A percentile compares a stretch with the other conserved stretches of the same genome.
These are phyloP conservation scores for Aplidium turbinatum DNA, from an alignment of 23 tunicate species.

Conservation along the genomic window DNA sequence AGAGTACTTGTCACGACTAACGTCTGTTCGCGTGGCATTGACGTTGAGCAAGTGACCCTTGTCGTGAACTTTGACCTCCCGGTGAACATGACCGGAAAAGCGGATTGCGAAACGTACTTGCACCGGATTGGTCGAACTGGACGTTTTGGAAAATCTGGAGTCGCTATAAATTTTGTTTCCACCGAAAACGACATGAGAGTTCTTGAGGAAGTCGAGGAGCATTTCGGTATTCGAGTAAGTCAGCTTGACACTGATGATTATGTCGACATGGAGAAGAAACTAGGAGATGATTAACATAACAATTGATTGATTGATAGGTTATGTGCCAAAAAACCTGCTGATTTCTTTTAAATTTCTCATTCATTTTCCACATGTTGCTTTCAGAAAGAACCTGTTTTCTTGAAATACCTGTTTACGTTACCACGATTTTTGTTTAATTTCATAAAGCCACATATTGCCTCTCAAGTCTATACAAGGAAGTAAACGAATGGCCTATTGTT, in stretches of 20 bases:
- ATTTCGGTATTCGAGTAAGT: conserved; percentile 51
- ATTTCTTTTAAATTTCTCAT: no score
- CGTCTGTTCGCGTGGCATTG: conserved; percentile 98
- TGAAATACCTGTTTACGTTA: no score
- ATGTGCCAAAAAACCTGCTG: no score
- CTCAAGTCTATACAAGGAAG: no score
- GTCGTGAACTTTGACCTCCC: conserved; percentile 98
- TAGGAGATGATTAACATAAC: conserved; percentile 81
- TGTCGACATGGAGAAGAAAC: conserved; percentile 74
- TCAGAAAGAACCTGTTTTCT: no score
- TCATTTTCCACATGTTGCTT: no score
- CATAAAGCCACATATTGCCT: no score
- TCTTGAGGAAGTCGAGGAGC: conserved; percentile 59
- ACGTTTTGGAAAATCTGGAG: conserved; percentile 97
- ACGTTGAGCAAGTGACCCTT: conserved; percentile 93
- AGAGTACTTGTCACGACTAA: conserved; percentile 92
- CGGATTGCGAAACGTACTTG: conserved; percentile 93
- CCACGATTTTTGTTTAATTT: no score
- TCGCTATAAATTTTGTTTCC: conserved; percentile 88
- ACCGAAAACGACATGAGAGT: conserved; percentile 57
- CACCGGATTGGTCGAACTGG: conserved; percentile 99
- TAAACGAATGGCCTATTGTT: no score
- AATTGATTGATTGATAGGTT: no score
- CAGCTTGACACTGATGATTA: conserved; percentile 73
- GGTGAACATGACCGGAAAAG: conserved; percentile 35